These are phyloP conservation scores for Trematocara unimaculatum DNA, from an alignment of 2,113 vertebrate species.

Conservation along the genomic window DNA sequence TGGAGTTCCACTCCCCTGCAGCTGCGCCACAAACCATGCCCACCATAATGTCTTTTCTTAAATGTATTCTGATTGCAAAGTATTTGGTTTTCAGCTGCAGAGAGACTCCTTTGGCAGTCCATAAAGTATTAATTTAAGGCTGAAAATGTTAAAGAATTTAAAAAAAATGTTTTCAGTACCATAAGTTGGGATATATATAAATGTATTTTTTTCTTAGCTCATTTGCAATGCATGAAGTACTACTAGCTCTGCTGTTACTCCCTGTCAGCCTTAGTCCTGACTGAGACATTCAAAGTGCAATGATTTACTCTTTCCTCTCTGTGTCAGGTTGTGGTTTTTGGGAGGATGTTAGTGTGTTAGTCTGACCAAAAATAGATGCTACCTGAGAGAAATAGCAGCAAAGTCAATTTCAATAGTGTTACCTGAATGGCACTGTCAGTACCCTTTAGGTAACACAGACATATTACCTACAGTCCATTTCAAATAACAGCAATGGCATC, in stretches of 20 bases:
- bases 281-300: not conserved
- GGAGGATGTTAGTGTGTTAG: not conserved
- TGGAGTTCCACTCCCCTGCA: fast-evolving
- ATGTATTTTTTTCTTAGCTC: not conserved
- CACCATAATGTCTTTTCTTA: not conserved
- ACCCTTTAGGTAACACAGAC: not conserved
- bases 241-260: not conserved
- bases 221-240: not conserved
- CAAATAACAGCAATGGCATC: not conserved
- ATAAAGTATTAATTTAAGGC: fast-evolving
- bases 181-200: not conserved
- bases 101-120: fast-evolving
- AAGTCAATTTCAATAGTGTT: not conserved
- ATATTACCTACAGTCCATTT: not conserved
- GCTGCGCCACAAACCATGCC: not conserved
- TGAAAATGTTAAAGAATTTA: fast-evolving
- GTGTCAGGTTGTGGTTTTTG: not conserved
- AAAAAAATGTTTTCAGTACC: not conserved
- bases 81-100: not conserved
- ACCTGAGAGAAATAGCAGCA: not conserved
- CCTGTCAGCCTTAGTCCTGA: not conserved
- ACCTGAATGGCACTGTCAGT: not conserved
- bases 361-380: not conserved
- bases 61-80: fast-evolving
- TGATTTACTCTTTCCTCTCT: not conserved